Conservation (phyloP, 2,113 vertebrate species). For the Gobiocypris rarus region DNA sequence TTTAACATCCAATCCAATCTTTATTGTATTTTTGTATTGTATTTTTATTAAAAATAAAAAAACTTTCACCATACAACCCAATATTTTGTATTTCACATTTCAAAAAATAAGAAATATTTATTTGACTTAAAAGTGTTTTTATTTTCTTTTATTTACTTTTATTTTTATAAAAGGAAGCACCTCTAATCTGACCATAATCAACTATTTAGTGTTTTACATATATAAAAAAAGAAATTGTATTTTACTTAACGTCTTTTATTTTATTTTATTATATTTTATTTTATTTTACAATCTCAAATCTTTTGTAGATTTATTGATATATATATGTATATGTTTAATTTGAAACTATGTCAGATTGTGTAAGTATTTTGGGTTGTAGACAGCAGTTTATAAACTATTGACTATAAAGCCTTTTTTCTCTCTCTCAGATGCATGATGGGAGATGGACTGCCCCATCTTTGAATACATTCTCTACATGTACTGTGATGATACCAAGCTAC, state of each 20-base stretch:
- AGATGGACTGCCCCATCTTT: background rate
- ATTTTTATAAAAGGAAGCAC: too few relatives aligned
- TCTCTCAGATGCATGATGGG: background rate
- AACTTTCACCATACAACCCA: background rate
- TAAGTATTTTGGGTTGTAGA: background rate
- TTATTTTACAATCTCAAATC: background rate
- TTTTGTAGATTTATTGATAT: too few relatives aligned
- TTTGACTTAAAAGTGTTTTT: background rate
- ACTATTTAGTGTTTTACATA: too few relatives aligned
- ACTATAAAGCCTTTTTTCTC: background rate
- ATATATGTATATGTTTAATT: too few relatives aligned
- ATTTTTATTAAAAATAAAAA: too few relatives aligned
- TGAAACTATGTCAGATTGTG: background rate
- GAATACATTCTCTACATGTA: background rate
- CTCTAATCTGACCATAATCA: background rate
- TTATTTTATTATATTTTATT: background rate
- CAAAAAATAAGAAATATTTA: background rate
- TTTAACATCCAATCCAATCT: too few relatives aligned
- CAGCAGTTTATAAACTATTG: background rate
- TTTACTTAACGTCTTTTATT: background rate
- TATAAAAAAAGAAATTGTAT: background rate
- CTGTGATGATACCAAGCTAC: background rate
- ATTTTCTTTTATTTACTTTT: background rate
- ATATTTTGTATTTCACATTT: background rate
- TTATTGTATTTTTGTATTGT: too few relatives aligned